Conservation (phyloP, 2,797 vertebrate species). For the Momotus momota region DNA sequence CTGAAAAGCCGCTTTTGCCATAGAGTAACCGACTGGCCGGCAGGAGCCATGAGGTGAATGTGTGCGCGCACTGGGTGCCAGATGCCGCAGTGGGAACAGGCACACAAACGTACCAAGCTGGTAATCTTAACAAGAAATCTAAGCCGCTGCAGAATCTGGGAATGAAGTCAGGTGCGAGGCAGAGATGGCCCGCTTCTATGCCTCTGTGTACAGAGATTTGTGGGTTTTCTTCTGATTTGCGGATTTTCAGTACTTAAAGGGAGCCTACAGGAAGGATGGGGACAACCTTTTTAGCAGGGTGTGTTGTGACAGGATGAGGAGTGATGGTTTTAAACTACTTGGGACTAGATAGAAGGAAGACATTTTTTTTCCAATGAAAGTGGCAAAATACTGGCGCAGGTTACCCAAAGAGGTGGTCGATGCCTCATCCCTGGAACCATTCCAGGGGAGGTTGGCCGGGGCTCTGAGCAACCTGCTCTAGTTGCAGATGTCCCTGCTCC, state of each 20-base stretch:
- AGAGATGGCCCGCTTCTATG: background rate
- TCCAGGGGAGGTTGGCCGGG: background rate
- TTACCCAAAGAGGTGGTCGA: background rate
- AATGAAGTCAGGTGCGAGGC: background rate
- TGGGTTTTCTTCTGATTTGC: background rate
- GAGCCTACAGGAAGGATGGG: background rate
- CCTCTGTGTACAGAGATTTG: background rate
- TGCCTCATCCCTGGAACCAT: background rate
- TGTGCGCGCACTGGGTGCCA: background rate
- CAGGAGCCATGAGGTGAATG: background rate
- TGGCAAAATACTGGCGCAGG: background rate
- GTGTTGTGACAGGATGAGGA: background rate
- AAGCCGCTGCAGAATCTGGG: background rate
- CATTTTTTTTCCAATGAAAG: background rate
- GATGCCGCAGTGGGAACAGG: background rate
- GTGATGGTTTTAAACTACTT: background rate
- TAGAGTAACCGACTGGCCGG: background rate
- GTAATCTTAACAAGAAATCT: background rate
- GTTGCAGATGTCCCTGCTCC: too few relatives aligned
- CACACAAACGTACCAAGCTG: background rate
- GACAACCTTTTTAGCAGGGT: background rate
- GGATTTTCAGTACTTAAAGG: background rate
- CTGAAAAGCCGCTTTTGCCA: background rate
- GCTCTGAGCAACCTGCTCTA: background rate
- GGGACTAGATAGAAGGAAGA: background rate